Conservation (phyloP, 2,797 vertebrate species). For the Xenentodon cancila region DNA sequence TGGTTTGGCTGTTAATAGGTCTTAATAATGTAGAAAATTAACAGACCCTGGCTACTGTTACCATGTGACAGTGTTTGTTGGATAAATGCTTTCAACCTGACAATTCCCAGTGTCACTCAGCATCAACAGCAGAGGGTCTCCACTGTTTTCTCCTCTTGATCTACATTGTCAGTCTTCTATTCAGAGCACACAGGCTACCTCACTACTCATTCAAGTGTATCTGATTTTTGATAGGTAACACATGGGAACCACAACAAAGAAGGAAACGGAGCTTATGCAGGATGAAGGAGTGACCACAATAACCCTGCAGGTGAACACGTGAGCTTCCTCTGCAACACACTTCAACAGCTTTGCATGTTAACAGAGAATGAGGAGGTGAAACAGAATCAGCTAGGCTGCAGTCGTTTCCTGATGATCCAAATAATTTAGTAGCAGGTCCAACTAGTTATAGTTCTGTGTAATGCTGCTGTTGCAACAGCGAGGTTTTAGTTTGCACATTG, state of each 20-base stretch:
- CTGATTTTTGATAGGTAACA: conserved; percentile 43
- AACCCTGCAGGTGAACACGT: conserved; percentile 22
- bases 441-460: conserved; percentile 14
- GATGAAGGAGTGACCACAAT: conserved; percentile 37
- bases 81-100: conserved; percentile 5
- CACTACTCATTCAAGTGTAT: conserved; percentile 34
- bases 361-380: conserved; percentile 18
- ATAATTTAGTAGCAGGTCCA: conserved; percentile 11
- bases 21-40: neutral
- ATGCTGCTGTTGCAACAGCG: conserved; percentile 44
- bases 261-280: conserved; percentile 12
- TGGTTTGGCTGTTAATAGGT: too few relatives aligned
- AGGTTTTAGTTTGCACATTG: conserved; percentile 10
- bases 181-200: conserved; percentile 32
- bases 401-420: conserved; percentile 21
- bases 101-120: conserved; percentile 14
- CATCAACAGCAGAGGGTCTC: conserved; percentile 12
- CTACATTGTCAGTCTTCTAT: conserved; percentile 39
- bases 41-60: neutral
- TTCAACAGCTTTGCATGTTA: conserved; percentile 35
- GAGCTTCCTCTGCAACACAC: conserved; percentile 37
- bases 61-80: neutral
- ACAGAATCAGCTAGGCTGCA: conserved; percentile 8
- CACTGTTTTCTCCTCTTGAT: conserved; percentile 20
- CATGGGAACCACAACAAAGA: conserved; percentile 41